Evolutionary conservation across 2,113 vertebrate species (phyloP).

Genomic region (Ptychochromis oligacanthus): DNA sequence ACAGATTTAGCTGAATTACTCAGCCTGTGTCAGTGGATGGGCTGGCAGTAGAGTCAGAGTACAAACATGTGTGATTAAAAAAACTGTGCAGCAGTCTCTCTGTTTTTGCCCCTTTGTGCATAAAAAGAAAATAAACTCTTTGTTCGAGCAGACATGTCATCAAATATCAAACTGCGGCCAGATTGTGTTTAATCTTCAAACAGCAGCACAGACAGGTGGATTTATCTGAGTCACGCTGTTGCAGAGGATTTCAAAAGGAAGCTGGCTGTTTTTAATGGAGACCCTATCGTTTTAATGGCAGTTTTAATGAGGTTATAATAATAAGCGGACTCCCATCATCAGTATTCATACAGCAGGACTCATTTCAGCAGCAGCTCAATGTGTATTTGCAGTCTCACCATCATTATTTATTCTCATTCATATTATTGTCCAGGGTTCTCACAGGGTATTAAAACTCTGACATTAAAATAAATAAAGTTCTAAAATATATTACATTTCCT

Average conservation of each 20-base stretch:
- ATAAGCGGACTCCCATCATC: background rate
- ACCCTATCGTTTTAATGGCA: background rate
- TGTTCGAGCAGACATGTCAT: accelerated
- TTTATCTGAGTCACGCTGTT: background rate
- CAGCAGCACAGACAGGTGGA: background rate
- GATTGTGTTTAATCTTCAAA: background rate
- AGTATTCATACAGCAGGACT: background rate
- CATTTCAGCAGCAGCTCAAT: background rate
- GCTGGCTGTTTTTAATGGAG: too few species aligned
- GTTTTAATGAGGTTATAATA: background rate
- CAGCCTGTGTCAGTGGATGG: background rate
- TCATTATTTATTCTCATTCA: conserved; percentile 3
- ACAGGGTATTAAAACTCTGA: background rate
- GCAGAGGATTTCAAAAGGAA: background rate
- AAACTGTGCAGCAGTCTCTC: background rate
- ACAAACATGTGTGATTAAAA: background rate
- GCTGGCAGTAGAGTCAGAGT: background rate
- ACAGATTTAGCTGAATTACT: too few species aligned
- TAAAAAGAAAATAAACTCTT: background rate
- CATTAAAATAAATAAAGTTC: background rate
- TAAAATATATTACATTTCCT: background rate
- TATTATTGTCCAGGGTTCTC: background rate
- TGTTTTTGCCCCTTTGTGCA: background rate
- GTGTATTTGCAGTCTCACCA: background rate
- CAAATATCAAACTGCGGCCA: background rate